Conservation (phyloP, 2,113 vertebrate genomes). For the Apus apus region DNA sequence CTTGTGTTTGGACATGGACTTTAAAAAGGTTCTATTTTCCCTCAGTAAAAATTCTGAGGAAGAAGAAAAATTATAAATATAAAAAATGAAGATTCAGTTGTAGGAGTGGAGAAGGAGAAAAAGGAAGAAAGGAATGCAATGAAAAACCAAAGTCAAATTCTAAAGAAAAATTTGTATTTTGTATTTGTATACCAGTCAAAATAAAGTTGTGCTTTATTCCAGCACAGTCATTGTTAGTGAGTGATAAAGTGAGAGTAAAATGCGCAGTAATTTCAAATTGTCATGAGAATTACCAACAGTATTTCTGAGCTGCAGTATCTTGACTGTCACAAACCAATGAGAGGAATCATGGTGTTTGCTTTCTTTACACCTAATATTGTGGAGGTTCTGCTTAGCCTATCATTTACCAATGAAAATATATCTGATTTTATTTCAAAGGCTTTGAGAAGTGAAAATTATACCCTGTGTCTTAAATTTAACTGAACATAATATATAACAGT, state of each 20-base stretch:
- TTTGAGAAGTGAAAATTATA: slow-evolving; percentile 47
- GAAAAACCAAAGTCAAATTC: neutral
- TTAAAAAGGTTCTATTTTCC: neutral
- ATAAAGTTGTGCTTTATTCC: slow-evolving; percentile 4
- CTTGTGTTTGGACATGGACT: neutral
- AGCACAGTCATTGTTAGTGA: neutral
- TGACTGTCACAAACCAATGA: neutral
- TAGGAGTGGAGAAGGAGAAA: neutral
- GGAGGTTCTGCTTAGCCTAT: slow-evolving; percentile 39
- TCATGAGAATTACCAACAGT: neutral
- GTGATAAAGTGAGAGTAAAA: slow-evolving; percentile 7
- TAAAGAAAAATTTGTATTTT: neutral
- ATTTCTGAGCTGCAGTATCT: neutral
- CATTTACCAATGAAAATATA: slow-evolving; percentile 24
- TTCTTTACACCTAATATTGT: neutral
- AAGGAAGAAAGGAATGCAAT: neutral
- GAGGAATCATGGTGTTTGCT: neutral
- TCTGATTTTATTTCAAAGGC: slow-evolving; percentile 22
- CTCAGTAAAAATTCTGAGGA: neutral
- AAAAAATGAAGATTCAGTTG: neutral
- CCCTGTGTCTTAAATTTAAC: slow-evolving; percentile 34
- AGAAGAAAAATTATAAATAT: neutral
- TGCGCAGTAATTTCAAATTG: slow-evolving; percentile 8
- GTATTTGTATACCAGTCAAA: no score
- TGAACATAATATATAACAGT: neutral